These are phyloP conservation scores for Netelia virgata DNA, from an alignment of 2,888 invertebrate genomes.

Conservation along the genomic window DNA sequence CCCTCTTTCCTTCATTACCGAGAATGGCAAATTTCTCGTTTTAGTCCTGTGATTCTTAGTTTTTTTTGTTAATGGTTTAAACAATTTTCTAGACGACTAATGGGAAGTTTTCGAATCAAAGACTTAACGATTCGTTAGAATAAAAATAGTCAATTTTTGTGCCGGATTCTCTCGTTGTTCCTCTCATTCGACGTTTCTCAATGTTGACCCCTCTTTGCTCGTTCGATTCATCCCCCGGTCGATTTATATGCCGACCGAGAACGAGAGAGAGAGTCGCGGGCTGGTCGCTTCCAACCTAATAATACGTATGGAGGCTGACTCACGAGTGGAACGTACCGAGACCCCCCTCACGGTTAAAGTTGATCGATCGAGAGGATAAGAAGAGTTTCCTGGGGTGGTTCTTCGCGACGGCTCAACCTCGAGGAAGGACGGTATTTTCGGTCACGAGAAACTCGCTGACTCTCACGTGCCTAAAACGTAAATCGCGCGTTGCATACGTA, in stretches of 20 bases:
- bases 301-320: conserved; percentile 78
- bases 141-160: too few species aligned
- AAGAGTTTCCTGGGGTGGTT: conserved; percentile 52
- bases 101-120: too few species aligned
- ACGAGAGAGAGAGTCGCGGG: conserved; percentile 61
- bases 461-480: background rate
- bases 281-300: conserved; percentile 72
- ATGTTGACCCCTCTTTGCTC: conserved; percentile 1
- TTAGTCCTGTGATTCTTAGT: too few species aligned
- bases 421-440: conserved; percentile 1
- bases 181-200: background rate
- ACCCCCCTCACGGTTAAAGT: conserved; percentile 65
- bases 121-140: too few species aligned
- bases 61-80: too few species aligned
- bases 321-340: conserved; percentile 66
- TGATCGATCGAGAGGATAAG: conserved; percentile 75
- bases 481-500: background rate
- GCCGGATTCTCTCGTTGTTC: background rate
- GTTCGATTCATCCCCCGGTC: conserved; percentile 54
- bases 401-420: conserved; percentile 16
- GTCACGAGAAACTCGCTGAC: conserved; percentile 35
- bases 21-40: too few species aligned
- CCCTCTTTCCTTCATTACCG: background rate
- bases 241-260: conserved; percentile 34
- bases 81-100: too few species aligned